Evolutionary conservation across 2,888 invertebrate species (phyloP).

Genomic region (Priocnemis perturbator): DNA sequence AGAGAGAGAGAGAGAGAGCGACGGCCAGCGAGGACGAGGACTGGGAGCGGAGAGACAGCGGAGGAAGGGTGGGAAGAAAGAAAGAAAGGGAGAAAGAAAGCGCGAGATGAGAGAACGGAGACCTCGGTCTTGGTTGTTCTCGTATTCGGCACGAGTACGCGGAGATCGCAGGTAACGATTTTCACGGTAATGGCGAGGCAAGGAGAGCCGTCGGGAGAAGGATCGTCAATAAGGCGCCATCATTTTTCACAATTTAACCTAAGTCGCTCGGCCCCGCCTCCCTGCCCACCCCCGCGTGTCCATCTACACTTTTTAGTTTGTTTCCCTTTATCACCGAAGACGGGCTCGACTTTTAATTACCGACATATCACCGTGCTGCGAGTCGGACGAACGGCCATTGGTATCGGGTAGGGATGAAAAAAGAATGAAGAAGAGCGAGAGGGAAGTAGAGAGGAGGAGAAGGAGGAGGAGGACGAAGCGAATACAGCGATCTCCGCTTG

Average conservation of each 20-base stretch:
- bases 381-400: slow-evolving; percentile 16
- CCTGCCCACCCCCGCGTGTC: not conserved
- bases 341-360: slow-evolving; percentile 64
- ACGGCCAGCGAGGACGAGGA: not conserved
- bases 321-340: slow-evolving; percentile 17
- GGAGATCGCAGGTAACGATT: slow-evolving; percentile 46
- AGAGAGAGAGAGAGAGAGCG: too few species aligned
- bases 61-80: slow-evolving; percentile 1
- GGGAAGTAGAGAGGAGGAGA: slow-evolving; percentile 13
- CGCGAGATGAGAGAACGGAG: slow-evolving; percentile 5
- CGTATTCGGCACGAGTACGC: slow-evolving; percentile 46
- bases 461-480: slow-evolving; percentile 25
- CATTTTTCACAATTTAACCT: slow-evolving; percentile 59
- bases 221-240: slow-evolving; percentile 42
- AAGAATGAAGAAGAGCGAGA: slow-evolving; percentile 19
- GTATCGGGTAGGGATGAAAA: slow-evolving; percentile 5
- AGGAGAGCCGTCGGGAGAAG: slow-evolving; percentile 1
- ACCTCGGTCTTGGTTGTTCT: not conserved
- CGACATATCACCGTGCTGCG: slow-evolving; percentile 60
- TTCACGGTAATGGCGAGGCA: slow-evolving; percentile 31
- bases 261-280: slow-evolving; percentile 24
- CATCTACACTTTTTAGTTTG: slow-evolving; percentile 8
- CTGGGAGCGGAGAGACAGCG: not conserved
- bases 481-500: slow-evolving; percentile 25
- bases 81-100: slow-evolving; percentile 18